Evolutionary conservation across 2,888 invertebrate species (phyloP).

Genomic region (Melanophora roralis): DNA sequence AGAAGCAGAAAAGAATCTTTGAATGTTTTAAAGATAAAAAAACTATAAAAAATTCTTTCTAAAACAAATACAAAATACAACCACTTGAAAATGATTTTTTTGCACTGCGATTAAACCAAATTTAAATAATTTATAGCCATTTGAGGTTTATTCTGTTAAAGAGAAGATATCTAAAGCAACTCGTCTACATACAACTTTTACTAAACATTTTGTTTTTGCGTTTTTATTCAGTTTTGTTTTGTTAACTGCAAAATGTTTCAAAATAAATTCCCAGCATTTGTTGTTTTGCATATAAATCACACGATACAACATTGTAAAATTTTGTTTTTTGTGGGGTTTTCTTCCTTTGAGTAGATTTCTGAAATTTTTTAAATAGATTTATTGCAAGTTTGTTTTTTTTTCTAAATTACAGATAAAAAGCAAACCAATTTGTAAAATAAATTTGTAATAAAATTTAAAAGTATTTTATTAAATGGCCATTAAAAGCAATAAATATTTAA

Average conservation of each 20-base stretch:
- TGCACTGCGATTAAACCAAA: constrained; percentile 1
- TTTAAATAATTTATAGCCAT: constrained; percentile 44
- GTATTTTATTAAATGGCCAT: not conserved
- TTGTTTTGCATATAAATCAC: constrained; percentile 49
- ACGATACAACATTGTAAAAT: constrained; percentile 8
- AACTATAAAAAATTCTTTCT: not conserved
- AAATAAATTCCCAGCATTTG: constrained; percentile 34
- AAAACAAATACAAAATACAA: too few species aligned
- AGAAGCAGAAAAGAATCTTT: too few species aligned
- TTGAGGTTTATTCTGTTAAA: constrained; percentile 38
- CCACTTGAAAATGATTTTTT: constrained; percentile 5
- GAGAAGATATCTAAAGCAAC: not conserved
- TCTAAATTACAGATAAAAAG: not conserved
- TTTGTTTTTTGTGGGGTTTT: not conserved
- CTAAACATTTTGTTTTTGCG: not conserved
- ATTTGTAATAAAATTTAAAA: not conserved
- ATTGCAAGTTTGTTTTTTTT: too few species aligned
- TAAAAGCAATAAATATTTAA: not conserved
- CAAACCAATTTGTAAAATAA: not conserved
- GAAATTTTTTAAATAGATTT: not conserved
- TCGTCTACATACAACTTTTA: not conserved
- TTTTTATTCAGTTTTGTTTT: not conserved
- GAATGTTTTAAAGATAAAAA: too few species aligned
- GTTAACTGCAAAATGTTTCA: constrained; percentile 17
- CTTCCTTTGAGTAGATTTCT: not conserved